A percentile compares a stretch with the other conserved stretches of the same genome.
These are phyloP conservation scores for Plectrocnemia conspersa DNA, from an alignment of 1,140 invertebrate species.

Conservation along the genomic window DNA sequence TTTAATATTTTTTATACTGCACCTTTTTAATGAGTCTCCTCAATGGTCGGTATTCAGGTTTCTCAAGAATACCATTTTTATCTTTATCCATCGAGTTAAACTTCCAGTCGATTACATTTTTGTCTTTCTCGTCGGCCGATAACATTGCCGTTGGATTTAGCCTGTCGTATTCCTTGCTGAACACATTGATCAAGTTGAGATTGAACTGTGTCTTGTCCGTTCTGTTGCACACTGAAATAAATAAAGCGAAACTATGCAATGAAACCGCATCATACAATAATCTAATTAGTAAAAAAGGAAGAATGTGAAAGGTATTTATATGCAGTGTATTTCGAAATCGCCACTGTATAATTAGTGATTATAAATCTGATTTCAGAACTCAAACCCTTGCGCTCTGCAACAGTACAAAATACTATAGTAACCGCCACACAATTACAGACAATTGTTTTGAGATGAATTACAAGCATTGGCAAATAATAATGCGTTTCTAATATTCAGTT, in stretches of 20 bases:
- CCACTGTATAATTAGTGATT: too few relatives aligned
- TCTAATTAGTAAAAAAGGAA: background rate
- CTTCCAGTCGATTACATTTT: conserved; percentile 76
- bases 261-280: background rate
- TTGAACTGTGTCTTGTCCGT: conserved; percentile 75
- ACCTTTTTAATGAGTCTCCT: conserved; percentile 74
- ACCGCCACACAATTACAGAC: too few relatives aligned
- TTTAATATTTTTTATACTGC: too few relatives aligned
- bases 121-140: conserved; percentile 35
- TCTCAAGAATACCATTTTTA: conserved; percentile 67
- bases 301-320: conserved; percentile 1
- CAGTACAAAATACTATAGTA: conserved; percentile 8
- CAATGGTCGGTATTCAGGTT: conserved; percentile 74
- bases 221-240: conserved; percentile 56
- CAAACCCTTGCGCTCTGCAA: conserved; percentile 8
- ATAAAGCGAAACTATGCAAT: background rate
- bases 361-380: conserved; percentile 8
- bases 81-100: conserved; percentile 76
- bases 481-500: too few relatives aligned
- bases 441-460: too few relatives aligned
- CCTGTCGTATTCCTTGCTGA: conserved; percentile 70
- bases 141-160: conserved; percentile 41
- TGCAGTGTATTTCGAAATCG: background rate
- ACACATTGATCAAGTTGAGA: conserved; percentile 73
- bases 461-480: too few relatives aligned